Conservation (phyloP, 2,888 invertebrate species). For the Cancer borealis region DNA sequence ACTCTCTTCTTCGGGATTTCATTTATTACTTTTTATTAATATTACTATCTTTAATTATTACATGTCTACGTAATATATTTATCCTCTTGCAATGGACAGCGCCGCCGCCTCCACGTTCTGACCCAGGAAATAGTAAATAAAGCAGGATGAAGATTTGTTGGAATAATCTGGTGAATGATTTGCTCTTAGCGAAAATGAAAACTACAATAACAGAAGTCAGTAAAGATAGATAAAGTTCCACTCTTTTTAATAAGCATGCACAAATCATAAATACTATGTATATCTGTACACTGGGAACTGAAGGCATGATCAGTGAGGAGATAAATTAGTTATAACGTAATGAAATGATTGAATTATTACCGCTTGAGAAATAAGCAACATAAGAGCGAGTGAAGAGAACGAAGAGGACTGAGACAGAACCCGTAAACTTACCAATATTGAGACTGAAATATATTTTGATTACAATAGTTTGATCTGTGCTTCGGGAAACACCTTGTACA, state of each 20-base stretch:
- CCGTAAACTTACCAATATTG: constrained; percentile 44
- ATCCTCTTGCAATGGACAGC: constrained; percentile 30
- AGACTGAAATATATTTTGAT: constrained; percentile 70
- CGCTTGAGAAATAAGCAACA: constrained; percentile 6
- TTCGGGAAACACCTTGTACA: constrained; percentile 47
- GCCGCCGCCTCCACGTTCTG: constrained; percentile 48
- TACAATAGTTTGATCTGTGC: constrained; percentile 70
- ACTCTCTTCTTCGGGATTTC: not conserved
- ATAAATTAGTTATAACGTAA: not conserved
- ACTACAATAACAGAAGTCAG: not conserved
- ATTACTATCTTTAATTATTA: constrained; percentile 16
- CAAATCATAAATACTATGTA: constrained; percentile 65
- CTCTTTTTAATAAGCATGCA: constrained; percentile 42
- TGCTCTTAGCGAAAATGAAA: not conserved
- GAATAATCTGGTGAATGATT: not conserved
- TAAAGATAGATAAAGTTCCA: not conserved
- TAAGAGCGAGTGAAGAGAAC: constrained; percentile 6
- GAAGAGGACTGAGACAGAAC: constrained; percentile 42
- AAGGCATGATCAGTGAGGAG: constrained; percentile 12
- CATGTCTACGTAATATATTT: constrained; percentile 24
- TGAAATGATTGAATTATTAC: constrained; percentile 10
- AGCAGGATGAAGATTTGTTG: not conserved
- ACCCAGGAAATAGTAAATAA: constrained; percentile 26
- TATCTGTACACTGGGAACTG: constrained; percentile 62
- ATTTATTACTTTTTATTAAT: constrained; percentile 34